A percentile compares a stretch with the other conserved stretches of the same genome.
Evolutionary conservation across 2,797 vertebrate genomes (phyloP).

Genomic region (Sebastes ruberrimus): DNA sequence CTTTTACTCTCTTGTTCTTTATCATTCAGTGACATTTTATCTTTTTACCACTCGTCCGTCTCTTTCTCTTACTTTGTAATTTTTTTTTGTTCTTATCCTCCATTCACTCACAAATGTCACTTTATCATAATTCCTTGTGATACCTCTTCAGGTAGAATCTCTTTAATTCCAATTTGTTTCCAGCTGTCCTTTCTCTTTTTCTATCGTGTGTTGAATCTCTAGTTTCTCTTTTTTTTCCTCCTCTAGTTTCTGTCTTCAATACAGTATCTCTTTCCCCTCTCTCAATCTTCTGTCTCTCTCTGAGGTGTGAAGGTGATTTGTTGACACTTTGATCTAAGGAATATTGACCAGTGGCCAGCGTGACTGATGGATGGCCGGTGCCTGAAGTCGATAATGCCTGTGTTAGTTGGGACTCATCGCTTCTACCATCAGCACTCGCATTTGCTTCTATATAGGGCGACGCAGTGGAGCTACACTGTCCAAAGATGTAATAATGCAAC

Average conservation of each 20-base stretch:
- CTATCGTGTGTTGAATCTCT: background rate
- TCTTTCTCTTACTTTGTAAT: conserved; percentile 6
- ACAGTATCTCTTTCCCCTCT: conserved; percentile 4
- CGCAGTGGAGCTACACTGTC: background rate
- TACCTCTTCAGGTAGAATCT: conserved; percentile 1
- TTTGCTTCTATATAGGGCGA: background rate
- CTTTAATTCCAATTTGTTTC: conserved; percentile 14
- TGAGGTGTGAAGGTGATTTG: conserved; percentile 73
- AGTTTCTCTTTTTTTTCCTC: background rate
- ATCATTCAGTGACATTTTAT: conserved; percentile 39
- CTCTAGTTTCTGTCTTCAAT: background rate
- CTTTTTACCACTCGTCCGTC: background rate
- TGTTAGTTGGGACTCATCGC: conserved; percentile 56
- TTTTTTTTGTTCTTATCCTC: conserved; percentile 1
- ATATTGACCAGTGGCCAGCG: conserved; percentile 76
- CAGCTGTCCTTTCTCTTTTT: background rate
- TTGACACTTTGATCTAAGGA: conserved; percentile 76
- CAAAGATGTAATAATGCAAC: conserved; percentile 12
- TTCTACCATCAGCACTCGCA: conserved; percentile 35
- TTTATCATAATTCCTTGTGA: conserved; percentile 15
- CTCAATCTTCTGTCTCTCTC: conserved; percentile 36
- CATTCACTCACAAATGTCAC: conserved; percentile 37
- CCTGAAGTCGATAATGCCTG: conserved; percentile 69
- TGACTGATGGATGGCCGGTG: conserved; percentile 72
- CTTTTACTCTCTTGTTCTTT: conserved; percentile 24